A percentile compares a stretch with the other conserved stretches of the same genome.
Evolutionary conservation across 2,888 invertebrate genomes (phyloP).

Genomic region (Phaonia tiefii): DNA sequence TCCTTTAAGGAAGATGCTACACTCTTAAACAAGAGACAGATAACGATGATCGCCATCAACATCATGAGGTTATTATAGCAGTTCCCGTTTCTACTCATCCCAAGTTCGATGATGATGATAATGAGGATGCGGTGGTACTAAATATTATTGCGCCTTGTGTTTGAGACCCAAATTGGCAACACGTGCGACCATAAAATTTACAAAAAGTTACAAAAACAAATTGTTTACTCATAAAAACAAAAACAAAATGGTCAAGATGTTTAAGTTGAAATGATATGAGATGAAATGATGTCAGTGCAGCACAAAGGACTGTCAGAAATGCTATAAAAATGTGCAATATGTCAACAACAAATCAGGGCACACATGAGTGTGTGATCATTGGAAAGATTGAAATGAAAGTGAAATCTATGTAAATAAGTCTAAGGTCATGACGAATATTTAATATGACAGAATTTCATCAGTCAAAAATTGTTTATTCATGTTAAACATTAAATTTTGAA

Average conservation of each 20-base stretch:
- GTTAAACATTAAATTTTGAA: too few species aligned
- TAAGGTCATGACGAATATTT: too few species aligned
- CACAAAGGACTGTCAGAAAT: not conserved
- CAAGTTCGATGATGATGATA: not conserved
- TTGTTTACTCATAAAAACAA: not conserved
- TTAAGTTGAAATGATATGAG: slow-evolving; percentile 42
- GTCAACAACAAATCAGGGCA: not conserved
- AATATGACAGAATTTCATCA: too few species aligned
- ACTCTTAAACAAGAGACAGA: slow-evolving; percentile 10
- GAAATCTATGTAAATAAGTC: too few species aligned
- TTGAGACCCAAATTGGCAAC: slow-evolving; percentile 55
- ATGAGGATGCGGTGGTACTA: not conserved
- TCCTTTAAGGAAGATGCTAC: slow-evolving; percentile 55
- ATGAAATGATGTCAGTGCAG: slow-evolving; percentile 39
- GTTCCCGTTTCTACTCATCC: not conserved
- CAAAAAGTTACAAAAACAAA: too few species aligned
- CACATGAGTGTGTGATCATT: not conserved
- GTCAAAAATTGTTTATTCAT: too few species aligned
- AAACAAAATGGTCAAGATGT: slow-evolving; percentile 7
- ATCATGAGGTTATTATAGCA: not conserved
- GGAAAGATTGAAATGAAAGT: too few species aligned
- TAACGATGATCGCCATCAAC: not conserved
- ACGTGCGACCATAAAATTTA: slow-evolving; percentile 53
- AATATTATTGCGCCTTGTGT: not conserved
- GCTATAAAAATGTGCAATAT: slow-evolving; percentile 13